Evolutionary conservation across 1,140 invertebrate species (phyloP), one percentile per base, ranked within the genome.

Genomic region (Drosophila parabipectinata): DNA sequence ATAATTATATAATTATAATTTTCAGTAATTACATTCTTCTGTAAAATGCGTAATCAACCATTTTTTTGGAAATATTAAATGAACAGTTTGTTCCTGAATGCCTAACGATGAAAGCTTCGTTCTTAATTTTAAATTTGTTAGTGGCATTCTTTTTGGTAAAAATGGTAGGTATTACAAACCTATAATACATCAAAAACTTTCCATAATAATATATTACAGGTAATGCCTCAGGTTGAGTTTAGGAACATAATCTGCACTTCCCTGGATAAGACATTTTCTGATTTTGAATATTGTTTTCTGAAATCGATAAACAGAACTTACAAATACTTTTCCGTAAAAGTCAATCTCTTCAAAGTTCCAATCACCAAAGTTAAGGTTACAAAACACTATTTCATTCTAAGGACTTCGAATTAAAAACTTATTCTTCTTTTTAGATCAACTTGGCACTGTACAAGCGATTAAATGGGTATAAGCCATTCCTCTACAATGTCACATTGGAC

Each of bases 401-500:
- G 10, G 2, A 47, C 2, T 47, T 10, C 1, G 14, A 15, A 44
- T 44, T 15, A 18, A 14, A 41, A 14, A 14, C 1, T 15, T 2
- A 18, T 44, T 15, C 4, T 24, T 47, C 4, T 15, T 5, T 12
- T 10, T 47, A 47, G 44, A 9, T 47, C 0, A 47, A 47, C 9
- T 24, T 47, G 2, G 18, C 21, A 21, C 9, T 47, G 1, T 10
- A 21, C 4, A 24, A 47, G 9, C 44, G 18, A 4, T 21, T 21
- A 24, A 47, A 47, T 45, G 54, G 39, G 7, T 57, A 45, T 7
- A 57, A 24, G 32, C 54, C 54, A 1, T 57, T 37, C 12, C 34
- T 57, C 8, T 57, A 57, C 8, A 57, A 57, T 15, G 9, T 45
- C 1, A 57, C 54, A 3, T 7, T 15, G 0, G 39, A 57, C 10